phyloP scores from a whole-genome alignment of 2,888 invertebrate genomes.

The Drosophila pullipes region DNA sequence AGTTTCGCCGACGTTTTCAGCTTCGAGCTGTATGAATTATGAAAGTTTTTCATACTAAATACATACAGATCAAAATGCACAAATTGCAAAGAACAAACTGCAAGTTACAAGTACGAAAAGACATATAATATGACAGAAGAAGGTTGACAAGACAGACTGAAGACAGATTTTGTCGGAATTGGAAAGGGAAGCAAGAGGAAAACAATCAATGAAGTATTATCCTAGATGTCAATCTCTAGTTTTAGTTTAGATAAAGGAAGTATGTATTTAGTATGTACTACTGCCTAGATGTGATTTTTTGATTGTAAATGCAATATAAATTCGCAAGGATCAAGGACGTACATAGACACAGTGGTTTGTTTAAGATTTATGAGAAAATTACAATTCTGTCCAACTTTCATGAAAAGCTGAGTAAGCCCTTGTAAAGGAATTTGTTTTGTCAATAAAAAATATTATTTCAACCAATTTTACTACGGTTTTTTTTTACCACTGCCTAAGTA shows the following conservation, averaged over 20 bases:
- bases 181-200: neutral
- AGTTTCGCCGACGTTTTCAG: slow-evolving; percentile 84
- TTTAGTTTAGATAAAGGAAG: neutral
- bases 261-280: too few relatives aligned
- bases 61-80: slow-evolving; percentile 9
- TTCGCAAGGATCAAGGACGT: neutral
- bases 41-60: slow-evolving; percentile 12
- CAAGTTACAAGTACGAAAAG: neutral
- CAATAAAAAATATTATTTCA: neutral
- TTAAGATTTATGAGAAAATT: too few relatives aligned
- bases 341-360: too few relatives aligned
- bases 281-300: neutral
- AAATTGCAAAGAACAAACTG: neutral
- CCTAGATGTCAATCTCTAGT: neutral
- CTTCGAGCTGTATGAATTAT: slow-evolving; percentile 80
- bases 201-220: neutral
- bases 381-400: too few relatives aligned
- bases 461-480: neutral
- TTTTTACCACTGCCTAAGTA: neutral
- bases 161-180: neutral
- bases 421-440: neutral
- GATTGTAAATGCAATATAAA: too few relatives aligned
- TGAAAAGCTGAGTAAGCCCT: too few relatives aligned
- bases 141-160: neutral
- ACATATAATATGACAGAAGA: neutral